Evolutionary conservation across 2,797 vertebrate genomes (phyloP).

Genomic region (Bothrops alternatus): DNA sequence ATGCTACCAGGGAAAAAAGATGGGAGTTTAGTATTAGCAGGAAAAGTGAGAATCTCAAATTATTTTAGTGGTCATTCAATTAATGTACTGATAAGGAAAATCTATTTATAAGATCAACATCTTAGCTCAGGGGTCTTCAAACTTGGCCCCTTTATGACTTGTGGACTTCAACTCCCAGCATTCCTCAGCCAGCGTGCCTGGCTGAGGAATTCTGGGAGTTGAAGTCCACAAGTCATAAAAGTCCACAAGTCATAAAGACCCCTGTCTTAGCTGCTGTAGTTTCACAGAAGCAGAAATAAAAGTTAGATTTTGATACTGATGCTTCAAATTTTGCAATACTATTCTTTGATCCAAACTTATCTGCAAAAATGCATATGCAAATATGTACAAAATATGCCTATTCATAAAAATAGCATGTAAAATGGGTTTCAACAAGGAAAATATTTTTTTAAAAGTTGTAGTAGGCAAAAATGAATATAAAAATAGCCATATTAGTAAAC

Average conservation of each 20-base stretch:
- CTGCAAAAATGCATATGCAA: background rate
- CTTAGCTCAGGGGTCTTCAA: background rate
- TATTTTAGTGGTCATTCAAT: constrained; percentile 9
- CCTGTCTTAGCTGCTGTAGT: background rate
- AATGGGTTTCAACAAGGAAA: background rate
- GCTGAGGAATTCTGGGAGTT: too few species aligned
- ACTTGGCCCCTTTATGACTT: too few species aligned
- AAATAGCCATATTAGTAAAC: background rate
- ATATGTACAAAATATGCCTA: background rate
- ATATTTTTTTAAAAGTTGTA: background rate
- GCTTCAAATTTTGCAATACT: background rate
- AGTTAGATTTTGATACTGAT: background rate
- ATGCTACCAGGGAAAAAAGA: background rate
- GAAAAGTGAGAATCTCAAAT: background rate
- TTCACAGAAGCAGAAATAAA: background rate
- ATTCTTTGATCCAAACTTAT: background rate
- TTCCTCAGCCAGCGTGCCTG: too few species aligned
- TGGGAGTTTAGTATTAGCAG: background rate
- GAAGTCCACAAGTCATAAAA: too few species aligned
- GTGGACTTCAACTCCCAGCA: too few species aligned
- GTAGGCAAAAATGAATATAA: background rate
- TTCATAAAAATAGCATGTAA: background rate
- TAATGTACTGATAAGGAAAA: background rate
- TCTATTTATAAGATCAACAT: background rate
- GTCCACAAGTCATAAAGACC: too few species aligned